These are phyloP conservation scores for Hestina assimilis DNA, from an alignment of 1,140 invertebrate genomes.

Conservation along the genomic window DNA sequence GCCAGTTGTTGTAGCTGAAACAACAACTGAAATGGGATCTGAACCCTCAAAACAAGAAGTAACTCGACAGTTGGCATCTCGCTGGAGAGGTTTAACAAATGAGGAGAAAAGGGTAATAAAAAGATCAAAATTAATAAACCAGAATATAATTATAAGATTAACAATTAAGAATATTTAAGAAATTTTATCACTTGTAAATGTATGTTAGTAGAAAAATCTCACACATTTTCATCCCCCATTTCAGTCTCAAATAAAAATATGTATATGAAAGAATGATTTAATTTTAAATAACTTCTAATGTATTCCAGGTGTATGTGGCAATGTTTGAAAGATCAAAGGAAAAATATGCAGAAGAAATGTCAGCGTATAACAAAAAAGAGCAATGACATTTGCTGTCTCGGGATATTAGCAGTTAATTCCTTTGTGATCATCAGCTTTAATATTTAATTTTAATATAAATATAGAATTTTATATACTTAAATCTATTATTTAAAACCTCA, in stretches of 20 bases:
- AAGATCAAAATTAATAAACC: not conserved
- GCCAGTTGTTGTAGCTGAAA: conserved; percentile 84
- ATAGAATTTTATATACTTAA: conserved; percentile 28
- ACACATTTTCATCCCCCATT: too few species aligned
- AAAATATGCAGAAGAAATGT: conserved; percentile 87
- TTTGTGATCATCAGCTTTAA: conserved; percentile 71
- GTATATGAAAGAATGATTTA: too few species aligned
- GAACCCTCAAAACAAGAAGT: conserved; percentile 87
- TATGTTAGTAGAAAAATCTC: too few species aligned
- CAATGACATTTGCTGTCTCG: conserved; percentile 48
- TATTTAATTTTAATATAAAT: conserved; percentile 52
- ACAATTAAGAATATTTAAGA: not conserved
- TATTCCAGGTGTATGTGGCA: conserved; percentile 84
- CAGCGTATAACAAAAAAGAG: conserved; percentile 78
- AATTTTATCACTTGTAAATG: not conserved
- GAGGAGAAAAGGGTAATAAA: conserved; percentile 83
- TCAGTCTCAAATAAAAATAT: too few species aligned
- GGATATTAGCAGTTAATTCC: conserved; percentile 41
- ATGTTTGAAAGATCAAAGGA: conserved; percentile 89
- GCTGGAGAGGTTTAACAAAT: conserved; percentile 84
- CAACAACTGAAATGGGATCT: conserved; percentile 80
- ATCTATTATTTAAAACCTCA: not conserved
- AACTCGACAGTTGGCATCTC: conserved; percentile 84
- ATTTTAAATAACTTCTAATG: not conserved
- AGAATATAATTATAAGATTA: not conserved